Conservation (phyloP, 2,113 vertebrate genomes). For the Callocephalon fimbriatum region DNA sequence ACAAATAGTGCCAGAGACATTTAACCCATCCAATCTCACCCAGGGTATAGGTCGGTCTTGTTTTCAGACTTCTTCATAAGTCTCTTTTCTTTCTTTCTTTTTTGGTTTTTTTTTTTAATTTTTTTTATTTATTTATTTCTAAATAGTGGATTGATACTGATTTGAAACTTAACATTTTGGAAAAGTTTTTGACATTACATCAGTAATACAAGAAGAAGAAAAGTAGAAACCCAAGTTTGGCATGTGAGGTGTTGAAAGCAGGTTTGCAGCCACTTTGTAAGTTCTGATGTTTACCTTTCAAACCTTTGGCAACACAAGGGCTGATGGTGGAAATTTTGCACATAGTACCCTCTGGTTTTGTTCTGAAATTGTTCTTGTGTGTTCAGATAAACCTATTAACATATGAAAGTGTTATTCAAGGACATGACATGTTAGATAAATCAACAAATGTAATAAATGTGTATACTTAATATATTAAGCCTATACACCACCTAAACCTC, state of each 20-base stretch:
- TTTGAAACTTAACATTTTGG: too few species aligned
- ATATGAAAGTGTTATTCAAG: neutral
- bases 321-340: constrained; percentile 36
- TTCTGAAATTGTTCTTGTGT: constrained; percentile 48
- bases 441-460: neutral
- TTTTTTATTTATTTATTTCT: constrained; percentile 62
- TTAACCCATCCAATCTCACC: constrained; percentile 90
- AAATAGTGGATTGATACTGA: constrained; percentile 63
- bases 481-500: neutral
- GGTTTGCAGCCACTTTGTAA: constrained; percentile 87
- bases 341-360: constrained; percentile 30
- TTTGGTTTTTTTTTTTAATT: neutral
- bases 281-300: constrained; percentile 59
- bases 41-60: constrained; percentile 88
- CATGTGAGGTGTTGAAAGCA: constrained; percentile 79
- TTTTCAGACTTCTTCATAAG: constrained; percentile 88
- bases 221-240: constrained; percentile 77
- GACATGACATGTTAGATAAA: neutral
- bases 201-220: constrained; percentile 72
- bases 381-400: constrained; percentile 18
- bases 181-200: too few species aligned
- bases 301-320: constrained; percentile 45
- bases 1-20: constrained; percentile 88
- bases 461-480: neutral
- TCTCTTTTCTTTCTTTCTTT: constrained; percentile 72